Conservation (phyloP, 2,797 vertebrate species). For the Parauchenoglanis punctatus region DNA sequence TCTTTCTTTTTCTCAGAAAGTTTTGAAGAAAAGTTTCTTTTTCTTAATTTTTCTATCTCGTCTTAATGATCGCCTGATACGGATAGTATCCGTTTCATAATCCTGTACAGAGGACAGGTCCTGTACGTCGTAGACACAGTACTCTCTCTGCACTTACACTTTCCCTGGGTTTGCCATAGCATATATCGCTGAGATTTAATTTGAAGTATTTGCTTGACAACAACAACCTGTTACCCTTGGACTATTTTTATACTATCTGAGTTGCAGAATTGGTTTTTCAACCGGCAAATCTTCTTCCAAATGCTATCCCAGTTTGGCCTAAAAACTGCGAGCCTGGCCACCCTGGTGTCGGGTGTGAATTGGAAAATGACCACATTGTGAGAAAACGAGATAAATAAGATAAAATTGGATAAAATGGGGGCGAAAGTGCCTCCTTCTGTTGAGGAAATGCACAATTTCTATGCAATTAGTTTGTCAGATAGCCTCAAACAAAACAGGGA, state of each 20-base stretch:
- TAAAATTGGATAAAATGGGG: background rate
- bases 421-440: background rate
- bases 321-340: background rate
- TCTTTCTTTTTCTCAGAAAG: no score
- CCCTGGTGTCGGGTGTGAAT: background rate
- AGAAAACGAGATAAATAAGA: background rate
- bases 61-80: no score
- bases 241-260: background rate
- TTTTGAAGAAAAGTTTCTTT: no score
- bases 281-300: background rate
- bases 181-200: background rate
- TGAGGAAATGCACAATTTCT: background rate
- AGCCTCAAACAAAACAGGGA: slow-evolving; percentile 43
- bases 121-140: background rate
- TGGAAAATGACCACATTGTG: background rate
- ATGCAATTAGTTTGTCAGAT: slow-evolving; percentile 22
- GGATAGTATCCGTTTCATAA: no score
- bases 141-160: background rate
- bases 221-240: background rate
- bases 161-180: background rate
- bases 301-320: background rate
- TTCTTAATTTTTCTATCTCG: no score
- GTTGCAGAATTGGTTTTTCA: background rate
- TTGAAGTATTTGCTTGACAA: background rate
- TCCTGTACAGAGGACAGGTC: no score